phyloP scores from a whole-genome alignment of 2,113 vertebrate species.

The Thamnaconus septentrionalis region DNA sequence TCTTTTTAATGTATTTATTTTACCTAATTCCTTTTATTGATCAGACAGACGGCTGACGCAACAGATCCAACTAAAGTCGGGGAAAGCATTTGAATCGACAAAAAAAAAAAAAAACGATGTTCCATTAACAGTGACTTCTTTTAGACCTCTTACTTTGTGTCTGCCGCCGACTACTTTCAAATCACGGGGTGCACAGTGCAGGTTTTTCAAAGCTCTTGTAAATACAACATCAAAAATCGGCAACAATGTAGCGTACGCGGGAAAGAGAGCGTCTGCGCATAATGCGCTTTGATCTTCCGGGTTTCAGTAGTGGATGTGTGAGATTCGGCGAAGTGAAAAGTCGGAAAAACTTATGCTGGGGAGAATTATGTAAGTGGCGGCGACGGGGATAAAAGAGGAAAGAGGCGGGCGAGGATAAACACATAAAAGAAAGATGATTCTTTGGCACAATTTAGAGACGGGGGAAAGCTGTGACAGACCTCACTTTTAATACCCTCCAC shows the following conservation, averaged over 20 bases:
- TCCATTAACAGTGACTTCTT: conserved; percentile 11
- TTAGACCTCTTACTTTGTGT: conserved; percentile 9
- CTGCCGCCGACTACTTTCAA: conserved; percentile 33
- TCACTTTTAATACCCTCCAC: conserved; percentile 38
- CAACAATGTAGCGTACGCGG: conserved; percentile 36
- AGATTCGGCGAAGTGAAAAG: conserved; percentile 44
- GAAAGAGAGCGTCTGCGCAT: conserved; percentile 35
- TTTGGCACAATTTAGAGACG: conserved; percentile 33
- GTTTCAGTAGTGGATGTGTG: conserved; percentile 25
- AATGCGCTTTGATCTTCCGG: conserved; percentile 52
- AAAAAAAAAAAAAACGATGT: conserved; percentile 17
- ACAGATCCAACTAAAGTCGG: conserved; percentile 61
- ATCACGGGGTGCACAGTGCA: not conserved
- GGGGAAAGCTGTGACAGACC: conserved; percentile 32
- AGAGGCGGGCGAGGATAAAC: conserved; percentile 54
- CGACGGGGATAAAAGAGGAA: conserved; percentile 63
- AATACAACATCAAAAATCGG: conserved; percentile 43
- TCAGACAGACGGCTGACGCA: conserved; percentile 34
- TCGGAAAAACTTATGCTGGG: conserved; percentile 42
- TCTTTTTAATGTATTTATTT: conserved; percentile 17
- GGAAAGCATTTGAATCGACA: conserved; percentile 54
- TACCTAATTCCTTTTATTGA: conserved; percentile 54
- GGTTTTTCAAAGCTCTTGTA: conserved; percentile 23
- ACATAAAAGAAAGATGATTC: conserved; percentile 35
- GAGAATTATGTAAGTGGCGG: conserved; percentile 46